phyloP scores from a whole-genome alignment of 2,888 invertebrate species.

The Leucophenga maculata region DNA sequence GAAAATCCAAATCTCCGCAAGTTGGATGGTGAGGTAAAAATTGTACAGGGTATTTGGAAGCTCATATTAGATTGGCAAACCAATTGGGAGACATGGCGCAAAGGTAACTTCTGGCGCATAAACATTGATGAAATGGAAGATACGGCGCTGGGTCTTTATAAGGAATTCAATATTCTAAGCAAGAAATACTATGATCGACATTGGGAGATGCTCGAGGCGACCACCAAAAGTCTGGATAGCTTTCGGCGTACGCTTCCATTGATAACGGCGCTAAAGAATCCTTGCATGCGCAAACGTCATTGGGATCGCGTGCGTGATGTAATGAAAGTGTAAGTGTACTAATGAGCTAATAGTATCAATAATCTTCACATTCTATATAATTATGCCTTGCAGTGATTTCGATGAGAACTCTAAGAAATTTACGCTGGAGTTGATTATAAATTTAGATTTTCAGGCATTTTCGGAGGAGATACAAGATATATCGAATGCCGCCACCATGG shows the following conservation, averaged over 20 bases:
- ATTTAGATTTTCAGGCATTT: constrained; percentile 86
- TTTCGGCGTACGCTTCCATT: constrained; percentile 87
- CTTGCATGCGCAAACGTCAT: constrained; percentile 86
- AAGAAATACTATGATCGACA: constrained; percentile 80
- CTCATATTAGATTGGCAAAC: constrained; percentile 86
- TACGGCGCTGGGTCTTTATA: constrained; percentile 79
- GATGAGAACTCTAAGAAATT: constrained; percentile 85
- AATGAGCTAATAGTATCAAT: background rate
- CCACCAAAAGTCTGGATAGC: constrained; percentile 82
- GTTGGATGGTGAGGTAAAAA: constrained; percentile 80
- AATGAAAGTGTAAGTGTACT: constrained; percentile 76
- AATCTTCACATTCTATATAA: background rate
- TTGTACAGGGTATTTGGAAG: constrained; percentile 85
- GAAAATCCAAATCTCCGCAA: constrained; percentile 79
- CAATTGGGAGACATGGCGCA: constrained; percentile 86
- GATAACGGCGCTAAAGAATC: constrained; percentile 87
- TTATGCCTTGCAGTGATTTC: constrained; percentile 76
- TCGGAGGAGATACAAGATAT: constrained; percentile 88
- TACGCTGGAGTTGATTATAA: constrained; percentile 85
- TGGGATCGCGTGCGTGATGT: constrained; percentile 84
- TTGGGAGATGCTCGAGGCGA: constrained; percentile 85
- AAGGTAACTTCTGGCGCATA: constrained; percentile 84
- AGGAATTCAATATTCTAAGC: constrained; percentile 80
- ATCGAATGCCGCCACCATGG: constrained; percentile 91
- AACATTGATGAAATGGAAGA: constrained; percentile 85